Evolutionary conservation across 2,113 vertebrate genomes (phyloP).

Genomic region (Scolopax mira): DNA sequence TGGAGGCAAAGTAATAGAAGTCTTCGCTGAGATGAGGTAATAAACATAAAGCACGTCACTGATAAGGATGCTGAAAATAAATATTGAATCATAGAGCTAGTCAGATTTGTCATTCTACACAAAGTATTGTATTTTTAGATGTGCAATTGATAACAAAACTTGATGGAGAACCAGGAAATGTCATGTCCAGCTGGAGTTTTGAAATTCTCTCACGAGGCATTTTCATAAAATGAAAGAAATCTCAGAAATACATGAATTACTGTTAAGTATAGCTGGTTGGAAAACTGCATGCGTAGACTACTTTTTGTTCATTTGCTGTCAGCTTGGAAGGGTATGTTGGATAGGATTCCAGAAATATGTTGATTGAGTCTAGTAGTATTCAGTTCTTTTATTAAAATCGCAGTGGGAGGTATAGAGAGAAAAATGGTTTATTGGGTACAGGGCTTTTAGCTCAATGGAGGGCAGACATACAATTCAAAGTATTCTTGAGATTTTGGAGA

Average conservation of each 20-base stretch:
- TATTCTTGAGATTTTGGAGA: background rate
- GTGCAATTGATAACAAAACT: background rate
- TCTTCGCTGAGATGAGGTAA: background rate
- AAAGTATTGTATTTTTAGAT: background rate
- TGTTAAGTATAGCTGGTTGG: background rate
- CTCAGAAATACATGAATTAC: background rate
- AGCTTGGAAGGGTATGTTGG: background rate
- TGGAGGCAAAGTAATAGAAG: background rate
- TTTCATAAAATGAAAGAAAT: slow-evolving; percentile 3
- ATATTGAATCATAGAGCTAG: background rate
- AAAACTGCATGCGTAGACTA: background rate
- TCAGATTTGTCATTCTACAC: background rate
- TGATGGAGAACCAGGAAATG: background rate
- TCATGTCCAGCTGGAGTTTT: background rate
- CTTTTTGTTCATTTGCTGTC: background rate
- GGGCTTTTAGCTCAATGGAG: background rate
- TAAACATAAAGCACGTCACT: background rate
- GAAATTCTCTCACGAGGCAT: background rate
- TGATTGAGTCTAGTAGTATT: background rate
- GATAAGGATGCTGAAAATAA: background rate
- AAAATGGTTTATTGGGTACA: background rate
- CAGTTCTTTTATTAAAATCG: background rate
- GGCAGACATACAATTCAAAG: background rate
- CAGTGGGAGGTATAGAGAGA: background rate
- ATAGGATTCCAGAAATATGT: background rate